Conservation (phyloP, 2,797 vertebrate genomes). For the Bothrops alternatus region DNA sequence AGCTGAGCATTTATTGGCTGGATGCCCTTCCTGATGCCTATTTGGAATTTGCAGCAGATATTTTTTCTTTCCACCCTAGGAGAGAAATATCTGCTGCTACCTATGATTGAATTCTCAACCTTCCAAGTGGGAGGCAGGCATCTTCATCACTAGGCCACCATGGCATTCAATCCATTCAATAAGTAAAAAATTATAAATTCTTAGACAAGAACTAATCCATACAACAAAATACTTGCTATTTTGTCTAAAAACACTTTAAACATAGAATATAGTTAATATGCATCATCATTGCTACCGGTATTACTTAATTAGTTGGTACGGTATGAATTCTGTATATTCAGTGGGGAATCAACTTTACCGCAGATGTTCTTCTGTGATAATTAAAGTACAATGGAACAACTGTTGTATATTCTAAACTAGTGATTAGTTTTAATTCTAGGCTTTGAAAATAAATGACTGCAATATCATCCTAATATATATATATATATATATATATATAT, state of each 20-base stretch:
- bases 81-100: background rate
- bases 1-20: background rate
- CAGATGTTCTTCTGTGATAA: background rate
- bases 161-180: background rate
- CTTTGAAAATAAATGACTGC: background rate
- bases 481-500: too few species aligned
- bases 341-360: slow-evolving; percentile 18
- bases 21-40: background rate
- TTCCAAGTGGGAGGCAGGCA: background rate
- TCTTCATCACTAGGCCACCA: background rate
- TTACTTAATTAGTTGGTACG: slow-evolving; percentile 29
- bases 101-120: background rate
- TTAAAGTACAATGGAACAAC: slow-evolving; percentile 40
- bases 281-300: slow-evolving; percentile 4
- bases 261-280: slow-evolving; percentile 14
- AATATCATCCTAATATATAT: background rate
- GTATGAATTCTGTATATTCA: slow-evolving; percentile 43
- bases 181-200: background rate
- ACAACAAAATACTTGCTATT: slow-evolving; percentile 12
- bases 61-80: background rate
- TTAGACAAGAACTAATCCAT: slow-evolving; percentile 10
- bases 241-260: background rate
- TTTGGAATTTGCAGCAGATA: background rate
- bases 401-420: slow-evolving; percentile 5
- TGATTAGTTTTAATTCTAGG: background rate